A percentile compares a stretch with the other conserved stretches of the same genome.
Evolutionary conservation across 2,113 vertebrate species (phyloP).

Genomic region (Oceanites oceanicus): DNA sequence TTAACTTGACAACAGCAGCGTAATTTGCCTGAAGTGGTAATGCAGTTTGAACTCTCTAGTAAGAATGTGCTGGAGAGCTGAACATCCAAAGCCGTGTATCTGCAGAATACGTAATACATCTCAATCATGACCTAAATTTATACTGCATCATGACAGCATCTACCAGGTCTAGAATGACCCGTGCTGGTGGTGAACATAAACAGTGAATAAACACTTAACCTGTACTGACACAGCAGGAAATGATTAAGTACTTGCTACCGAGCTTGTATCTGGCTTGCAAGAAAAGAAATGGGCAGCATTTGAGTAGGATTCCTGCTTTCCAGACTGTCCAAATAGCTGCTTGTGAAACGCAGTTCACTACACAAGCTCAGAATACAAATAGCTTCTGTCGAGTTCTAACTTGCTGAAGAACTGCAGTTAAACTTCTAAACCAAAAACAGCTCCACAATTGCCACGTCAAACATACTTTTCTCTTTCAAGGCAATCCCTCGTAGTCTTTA

Average conservation of each 20-base stretch:
- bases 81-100: neutral
- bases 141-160: neutral
- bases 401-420: neutral
- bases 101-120: neutral
- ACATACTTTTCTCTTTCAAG: neutral
- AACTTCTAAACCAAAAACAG: neutral
- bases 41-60: neutral
- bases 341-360: neutral
- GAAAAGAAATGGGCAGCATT: rapidly evolving
- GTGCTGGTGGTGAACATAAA: neutral
- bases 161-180: rapidly evolving
- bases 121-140: rapidly evolving
- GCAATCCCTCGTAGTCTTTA: rapidly evolving
- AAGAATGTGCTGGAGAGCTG: neutral
- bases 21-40: neutral
- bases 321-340: neutral
- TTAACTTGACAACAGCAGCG: neutral
- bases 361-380: neutral
- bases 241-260: neutral
- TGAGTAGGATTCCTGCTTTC: neutral
- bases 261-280: neutral
- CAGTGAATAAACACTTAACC: neutral
- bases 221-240: no score
- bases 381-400: neutral
- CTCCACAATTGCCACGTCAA: no score